Evolutionary conservation across 2,797 vertebrate species (phyloP).

Genomic region (Cichlasoma orientale): DNA sequence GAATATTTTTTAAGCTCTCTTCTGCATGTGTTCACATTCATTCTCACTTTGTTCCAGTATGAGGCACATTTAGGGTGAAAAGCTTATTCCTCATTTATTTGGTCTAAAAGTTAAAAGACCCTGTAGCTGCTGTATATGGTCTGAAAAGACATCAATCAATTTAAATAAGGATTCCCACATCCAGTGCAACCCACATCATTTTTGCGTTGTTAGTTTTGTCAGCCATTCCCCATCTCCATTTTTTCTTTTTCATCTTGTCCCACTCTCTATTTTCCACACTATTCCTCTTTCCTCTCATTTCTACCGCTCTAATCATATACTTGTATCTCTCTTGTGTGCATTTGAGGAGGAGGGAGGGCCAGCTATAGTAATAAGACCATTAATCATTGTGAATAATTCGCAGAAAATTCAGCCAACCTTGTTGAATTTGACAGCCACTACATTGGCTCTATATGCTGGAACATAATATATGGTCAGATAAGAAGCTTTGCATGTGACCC

Average conservation of each 20-base stretch:
- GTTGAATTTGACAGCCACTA: slow-evolving; percentile 70
- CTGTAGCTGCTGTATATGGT: slow-evolving; percentile 5
- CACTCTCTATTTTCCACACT: slow-evolving; percentile 42
- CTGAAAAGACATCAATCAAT: slow-evolving; percentile 42
- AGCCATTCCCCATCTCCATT: slow-evolving; percentile 22
- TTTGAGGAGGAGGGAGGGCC: slow-evolving; percentile 56
- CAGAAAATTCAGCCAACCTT: slow-evolving; percentile 68
- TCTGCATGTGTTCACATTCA: not conserved
- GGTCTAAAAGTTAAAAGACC: slow-evolving; percentile 18
- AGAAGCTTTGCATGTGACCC: slow-evolving; percentile 57
- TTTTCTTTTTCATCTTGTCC: slow-evolving; percentile 44
- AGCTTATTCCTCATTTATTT: slow-evolving; percentile 3
- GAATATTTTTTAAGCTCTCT: not conserved
- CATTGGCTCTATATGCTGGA: slow-evolving; percentile 60
- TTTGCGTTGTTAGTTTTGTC: slow-evolving; percentile 48
- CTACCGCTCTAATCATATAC: slow-evolving; percentile 58
- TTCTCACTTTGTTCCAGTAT: not conserved
- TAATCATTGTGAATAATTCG: slow-evolving; percentile 73
- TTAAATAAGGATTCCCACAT: slow-evolving; percentile 33
- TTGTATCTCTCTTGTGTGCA: slow-evolving; percentile 66
- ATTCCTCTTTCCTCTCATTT: slow-evolving; percentile 49
- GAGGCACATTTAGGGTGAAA: slow-evolving; percentile 2
- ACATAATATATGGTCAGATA: slow-evolving; percentile 63
- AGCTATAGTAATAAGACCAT: slow-evolving; percentile 71
- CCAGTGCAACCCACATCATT: slow-evolving; percentile 17